phyloP scores from a whole-genome alignment of 2,113 vertebrate species.

The Hiodon alosoides region DNA sequence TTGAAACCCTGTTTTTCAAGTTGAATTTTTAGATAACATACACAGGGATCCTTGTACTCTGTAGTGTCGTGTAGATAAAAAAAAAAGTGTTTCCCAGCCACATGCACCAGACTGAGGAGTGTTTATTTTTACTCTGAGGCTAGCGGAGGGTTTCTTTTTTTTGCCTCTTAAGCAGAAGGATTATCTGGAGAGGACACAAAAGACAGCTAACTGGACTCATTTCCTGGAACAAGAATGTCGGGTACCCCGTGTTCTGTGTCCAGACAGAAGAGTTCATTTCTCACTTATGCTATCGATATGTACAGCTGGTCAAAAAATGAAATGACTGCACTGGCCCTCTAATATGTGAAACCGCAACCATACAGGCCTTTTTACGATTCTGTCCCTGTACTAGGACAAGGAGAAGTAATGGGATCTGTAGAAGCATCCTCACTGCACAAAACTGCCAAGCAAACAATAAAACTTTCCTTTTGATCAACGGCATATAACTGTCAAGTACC shows the following conservation, averaged over 20 bases:
- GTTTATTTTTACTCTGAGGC: constrained; percentile 10
- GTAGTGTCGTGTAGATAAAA: neutral
- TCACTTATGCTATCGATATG: constrained; percentile 47
- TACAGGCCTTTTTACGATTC: neutral
- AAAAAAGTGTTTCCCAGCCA: neutral
- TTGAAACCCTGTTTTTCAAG: neutral
- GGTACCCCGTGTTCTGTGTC: constrained; percentile 48
- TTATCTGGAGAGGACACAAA: constrained; percentile 56
- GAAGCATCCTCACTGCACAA: neutral
- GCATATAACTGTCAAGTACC: too few relatives aligned
- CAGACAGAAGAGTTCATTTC: constrained; percentile 29
- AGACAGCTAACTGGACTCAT: constrained; percentile 48
- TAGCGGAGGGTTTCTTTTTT: constrained; percentile 36
- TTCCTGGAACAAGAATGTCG: constrained; percentile 50
- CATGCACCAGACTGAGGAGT: neutral
- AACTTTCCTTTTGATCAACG: too few relatives aligned
- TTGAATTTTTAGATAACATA: neutral
- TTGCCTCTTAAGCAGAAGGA: constrained; percentile 39
- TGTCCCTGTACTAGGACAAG: neutral
- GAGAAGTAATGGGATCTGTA: neutral
- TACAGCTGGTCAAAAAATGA: constrained; percentile 38
- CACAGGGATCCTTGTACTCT: neutral
- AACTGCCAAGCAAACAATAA: neutral
- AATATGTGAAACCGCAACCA: too few relatives aligned
- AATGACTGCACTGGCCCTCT: neutral